Evolutionary conservation across 2,113 vertebrate species (phyloP).

Genomic region (Campylomormyrus tamandua): DNA sequence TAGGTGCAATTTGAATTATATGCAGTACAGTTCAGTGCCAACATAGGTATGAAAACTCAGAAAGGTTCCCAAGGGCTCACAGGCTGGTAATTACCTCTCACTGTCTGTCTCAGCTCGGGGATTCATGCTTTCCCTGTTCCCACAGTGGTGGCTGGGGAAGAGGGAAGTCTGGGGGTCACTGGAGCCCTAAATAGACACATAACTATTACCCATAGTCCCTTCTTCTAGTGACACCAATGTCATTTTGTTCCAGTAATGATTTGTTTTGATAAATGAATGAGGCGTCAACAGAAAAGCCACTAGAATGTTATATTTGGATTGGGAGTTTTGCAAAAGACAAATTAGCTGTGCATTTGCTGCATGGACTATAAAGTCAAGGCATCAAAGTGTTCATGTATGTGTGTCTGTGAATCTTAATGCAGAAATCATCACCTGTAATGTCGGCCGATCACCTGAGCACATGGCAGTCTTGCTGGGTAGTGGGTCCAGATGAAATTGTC

Average conservation of each 20-base stretch:
- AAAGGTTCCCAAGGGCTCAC: constrained; percentile 16
- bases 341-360: not conserved
- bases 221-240: not conserved
- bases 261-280: not conserved
- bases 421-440: not conserved
- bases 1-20: constrained; percentile 38
- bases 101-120: constrained; percentile 11
- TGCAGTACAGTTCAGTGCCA: constrained; percentile 14
- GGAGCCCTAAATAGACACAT: not conserved
- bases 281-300: not conserved
- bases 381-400: not conserved
- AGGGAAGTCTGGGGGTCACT: not conserved
- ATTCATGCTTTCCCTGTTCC: constrained; percentile 19
- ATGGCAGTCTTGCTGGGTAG: not conserved
- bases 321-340: not conserved
- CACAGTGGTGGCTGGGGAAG: not conserved
- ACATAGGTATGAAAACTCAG: constrained; percentile 30
- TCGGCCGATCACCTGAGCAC: not conserved
- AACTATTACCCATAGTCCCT: not conserved
- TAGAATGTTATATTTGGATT: not conserved
- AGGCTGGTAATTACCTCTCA: constrained; percentile 26
- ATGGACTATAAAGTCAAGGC: not conserved
- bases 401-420: not conserved
- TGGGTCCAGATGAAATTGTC: not conserved
- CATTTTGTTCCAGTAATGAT: not conserved